Evolutionary conservation across 2,113 vertebrate genomes (phyloP), one percentile per base, ranked within the genome.

Genomic region (Anolis sagrei): DNA sequence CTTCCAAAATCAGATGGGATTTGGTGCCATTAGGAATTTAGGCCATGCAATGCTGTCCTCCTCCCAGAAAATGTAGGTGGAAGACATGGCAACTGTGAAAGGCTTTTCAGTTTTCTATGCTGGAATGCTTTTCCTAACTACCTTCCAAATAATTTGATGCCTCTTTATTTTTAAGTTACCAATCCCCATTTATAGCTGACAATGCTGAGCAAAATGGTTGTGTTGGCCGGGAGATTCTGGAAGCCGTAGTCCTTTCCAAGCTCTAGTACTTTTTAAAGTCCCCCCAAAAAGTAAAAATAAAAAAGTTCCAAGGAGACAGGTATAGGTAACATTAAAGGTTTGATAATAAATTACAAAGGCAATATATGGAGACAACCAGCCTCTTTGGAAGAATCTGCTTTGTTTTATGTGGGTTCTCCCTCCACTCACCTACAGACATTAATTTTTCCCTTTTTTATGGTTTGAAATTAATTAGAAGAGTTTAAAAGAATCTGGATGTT

Each of bases 261-360:
- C 79, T 58, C 77, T 48, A 51, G 23, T 83, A 76, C 70, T 79
- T 76, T 13, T 39, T 85, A 89, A 32, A 49, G 1, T 54, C 75
- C 69, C 79, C 73, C 68, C 58, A 80, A 90, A 87, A 25, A 72
- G 44, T 58, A 83, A 82, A 80, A 62, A 7, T 49, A 49, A 91
- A 62, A 74, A 76, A 82, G 69, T 0, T 87, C 80, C 61, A 89
- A 91, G 86, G 82, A 68, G 74, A 82, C 36, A 66, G 79, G 0
- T 87, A 82, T 82, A 91, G 91, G 73, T 90, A 85, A 88, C 88
- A 89, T 91, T 89, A 91, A 74, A 83, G 88, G 66, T 78, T 84
- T 85, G 58, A 8, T 34, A 91, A 89, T 29, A 73, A 61, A 84
- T 89, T 84, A 51, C 66, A 51, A 89, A 88, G 86, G 82, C 79